A percentile compares a stretch with the other conserved stretches of the same genome.
These are phyloP conservation scores for Erebia ligea DNA, from an alignment of 2,888 invertebrate genomes.

Conservation along the genomic window DNA sequence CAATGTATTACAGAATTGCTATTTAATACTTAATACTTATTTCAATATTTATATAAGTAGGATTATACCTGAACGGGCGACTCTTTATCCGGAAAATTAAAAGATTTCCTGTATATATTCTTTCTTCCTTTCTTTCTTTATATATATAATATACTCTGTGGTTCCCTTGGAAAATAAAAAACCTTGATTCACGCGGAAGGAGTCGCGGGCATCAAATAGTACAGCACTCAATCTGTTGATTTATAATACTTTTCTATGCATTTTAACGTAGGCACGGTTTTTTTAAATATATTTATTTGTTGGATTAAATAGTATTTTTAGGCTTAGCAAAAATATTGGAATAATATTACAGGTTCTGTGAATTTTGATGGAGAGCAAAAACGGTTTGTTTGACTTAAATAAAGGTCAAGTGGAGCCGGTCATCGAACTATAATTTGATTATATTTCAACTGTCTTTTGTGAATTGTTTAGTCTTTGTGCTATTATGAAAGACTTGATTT, in stretches of 20 bases:
- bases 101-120: too few relatives aligned
- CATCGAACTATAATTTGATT: slow-evolving; percentile 26
- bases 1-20: slow-evolving; percentile 3
- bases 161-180: too few relatives aligned
- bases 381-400: slow-evolving; percentile 38
- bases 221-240: too few relatives aligned
- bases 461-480: slow-evolving; percentile 19
- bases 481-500: neutral
- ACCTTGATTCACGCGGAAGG: too few relatives aligned
- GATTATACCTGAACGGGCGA: too few relatives aligned
- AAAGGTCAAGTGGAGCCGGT: slow-evolving; percentile 37
- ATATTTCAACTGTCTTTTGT: slow-evolving; percentile 13
- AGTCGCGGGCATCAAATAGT: too few relatives aligned
- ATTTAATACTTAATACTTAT: neutral
- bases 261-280: neutral
- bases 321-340: neutral
- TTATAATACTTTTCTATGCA: neutral
- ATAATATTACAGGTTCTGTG: slow-evolving; percentile 9
- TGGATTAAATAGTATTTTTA: neutral
- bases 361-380: slow-evolving; percentile 30
- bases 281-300: neutral
- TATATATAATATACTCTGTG: too few relatives aligned
- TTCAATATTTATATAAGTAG: too few relatives aligned
- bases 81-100: too few relatives aligned
- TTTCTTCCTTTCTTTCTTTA: too few relatives aligned